Percentiles rank a stretch among this genome's conserved stretches.
Conservation (phyloP, 2,113 vertebrate genomes). For the Thymallus thymallus region DNA sequence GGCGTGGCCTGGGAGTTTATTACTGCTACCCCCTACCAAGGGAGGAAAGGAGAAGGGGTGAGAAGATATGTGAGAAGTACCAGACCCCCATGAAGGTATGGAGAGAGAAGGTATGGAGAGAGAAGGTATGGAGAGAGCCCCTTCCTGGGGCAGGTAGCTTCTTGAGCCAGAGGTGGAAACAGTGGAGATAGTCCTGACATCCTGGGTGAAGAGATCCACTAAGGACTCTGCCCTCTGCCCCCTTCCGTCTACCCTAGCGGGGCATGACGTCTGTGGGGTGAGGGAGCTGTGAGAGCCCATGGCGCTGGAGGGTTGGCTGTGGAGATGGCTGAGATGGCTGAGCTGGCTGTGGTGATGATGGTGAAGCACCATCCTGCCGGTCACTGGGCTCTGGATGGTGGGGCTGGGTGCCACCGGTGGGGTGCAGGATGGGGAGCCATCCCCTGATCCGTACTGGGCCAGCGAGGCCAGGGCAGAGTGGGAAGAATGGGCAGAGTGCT, state of each 20-base stretch:
- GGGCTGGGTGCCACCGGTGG: constrained; percentile 79
- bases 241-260: constrained; percentile 30
- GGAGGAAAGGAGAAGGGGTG: constrained; percentile 58
- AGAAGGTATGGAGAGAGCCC: constrained; percentile 66
- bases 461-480: constrained; percentile 74
- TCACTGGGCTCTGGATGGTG: constrained; percentile 78
- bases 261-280: constrained; percentile 65
- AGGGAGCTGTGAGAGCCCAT: constrained; percentile 79
- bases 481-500: constrained; percentile 70
- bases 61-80: constrained; percentile 62
- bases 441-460: constrained; percentile 72
- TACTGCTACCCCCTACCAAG: constrained; percentile 52
- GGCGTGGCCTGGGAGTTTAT: constrained; percentile 78
- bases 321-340: constrained; percentile 21
- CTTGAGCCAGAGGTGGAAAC: constrained; percentile 65
- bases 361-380: constrained; percentile 69
- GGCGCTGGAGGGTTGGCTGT: constrained; percentile 64
- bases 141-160: constrained; percentile 81
- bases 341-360: neutral
- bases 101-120: constrained; percentile 67
- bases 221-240: constrained; percentile 64
- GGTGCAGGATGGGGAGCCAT: constrained; percentile 76
- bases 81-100: constrained; percentile 66
- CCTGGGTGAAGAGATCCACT: constrained; percentile 82
- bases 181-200: constrained; percentile 91